Evolutionary conservation across 1,140 invertebrate species (phyloP), one percentile per base, ranked within the genome.

Genomic region (Orchesella cincta): DNA sequence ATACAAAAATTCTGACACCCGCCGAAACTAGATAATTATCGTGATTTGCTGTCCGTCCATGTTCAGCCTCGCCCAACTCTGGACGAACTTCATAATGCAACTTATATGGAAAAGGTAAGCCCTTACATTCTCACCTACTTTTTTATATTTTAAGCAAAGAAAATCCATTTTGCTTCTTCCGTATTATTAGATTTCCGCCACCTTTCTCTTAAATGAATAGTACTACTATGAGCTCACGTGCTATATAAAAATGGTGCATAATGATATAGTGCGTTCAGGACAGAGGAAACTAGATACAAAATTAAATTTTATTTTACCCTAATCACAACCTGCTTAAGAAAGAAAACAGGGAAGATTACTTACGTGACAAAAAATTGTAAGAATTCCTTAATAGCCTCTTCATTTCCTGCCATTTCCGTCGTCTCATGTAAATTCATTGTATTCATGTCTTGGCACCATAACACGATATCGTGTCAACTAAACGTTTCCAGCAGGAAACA

Each of bases 1-100:
- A n/a, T 3, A 57, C 54, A 57, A 14, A 23, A 23, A 70, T 70
- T 70, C n/a, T n/a, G n/a, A n/a, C n/a, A n/a, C n/a, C n/a, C n/a
- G 1, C 89, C 89, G 12, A 84, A 88, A 73, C 83, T 87, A 46
- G 89, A 90, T 79, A 86, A 90, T 83, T 90, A 90, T 83, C 84
- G 89, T 64, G 89, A 90, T 83, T 83, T 89, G 36, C 82, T 87
- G 73, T 88, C 87, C 20, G 86, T 88, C 26, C 86, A 85, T n/a
- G 84, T 84, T 46, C 85, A 85, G 31, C 86, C 86, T 77, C 83
- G 84, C 74, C 89, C 89, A 2, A 90, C 89, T 20, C 81, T 90
- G 1, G 88, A 89, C 74, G 88, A 90, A 83, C 84, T 90, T 0
- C 89, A 89, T 81, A 88, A 88, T 78, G 83, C 81, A 0, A 82